Evolutionary conservation across 2,797 vertebrate species (phyloP), one percentile per base, ranked within the genome.

Genomic region (Eulemur albifrons): DNA sequence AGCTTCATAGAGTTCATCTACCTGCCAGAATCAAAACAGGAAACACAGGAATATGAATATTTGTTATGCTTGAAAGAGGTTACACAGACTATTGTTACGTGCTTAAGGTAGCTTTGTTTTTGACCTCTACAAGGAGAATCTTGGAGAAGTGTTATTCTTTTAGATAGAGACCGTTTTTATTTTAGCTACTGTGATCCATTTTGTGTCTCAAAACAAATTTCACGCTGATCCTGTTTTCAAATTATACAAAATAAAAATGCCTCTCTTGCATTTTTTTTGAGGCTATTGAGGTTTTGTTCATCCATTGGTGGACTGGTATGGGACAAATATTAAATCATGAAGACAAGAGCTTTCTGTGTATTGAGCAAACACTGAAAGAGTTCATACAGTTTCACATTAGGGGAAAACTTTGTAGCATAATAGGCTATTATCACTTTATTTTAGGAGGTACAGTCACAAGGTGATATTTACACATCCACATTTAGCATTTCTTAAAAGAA

Each of bases 1-100:
- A 2, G 99, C 99, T 98, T 99, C 99, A 0, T 99, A 99, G 96
- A 99, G 99, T 98, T 99, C 99, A n/a, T 99, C 99, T 92, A 99
- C 99, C 99, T 99, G 98, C 79, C 8, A 21, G 48, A 52, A 61
- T 87, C 89, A 61, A 76, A 79, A 0, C 4, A 82, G 81, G 86
- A 57, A 72, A 67, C 45, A 69, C 79, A 35, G 77, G 17, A 32
- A n/a, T n/a, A n/a, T 54, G 32, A 96, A 80, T 17, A 72, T 8
- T 0, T 25, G 45, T 85, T 84, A 40, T 21, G 7, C 57, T 70
- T 30, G 72, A 87, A 80, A 70, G 50, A 85, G 93, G 86, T 6
- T 38, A 84, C 21, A 63, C 1, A 13, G 83, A 67, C 21, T 17
- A 5, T 1, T 20, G 30, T 27, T 23, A 61, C 67, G 52, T 17